Base-by-base conservation (phyloP, 2,113 vertebrate species). In the Clarias magur region DNA sequence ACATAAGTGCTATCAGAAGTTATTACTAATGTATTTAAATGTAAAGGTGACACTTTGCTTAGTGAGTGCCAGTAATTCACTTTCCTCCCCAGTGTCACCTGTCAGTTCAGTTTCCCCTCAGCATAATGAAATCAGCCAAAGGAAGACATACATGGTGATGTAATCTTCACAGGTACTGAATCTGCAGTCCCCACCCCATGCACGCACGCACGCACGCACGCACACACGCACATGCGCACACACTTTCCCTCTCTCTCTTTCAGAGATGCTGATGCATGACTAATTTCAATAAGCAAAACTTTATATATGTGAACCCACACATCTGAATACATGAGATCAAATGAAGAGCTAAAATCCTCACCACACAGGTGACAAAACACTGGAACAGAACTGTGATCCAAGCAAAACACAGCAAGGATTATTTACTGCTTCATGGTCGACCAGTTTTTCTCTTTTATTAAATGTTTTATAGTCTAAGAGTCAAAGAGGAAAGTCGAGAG, bases 101-200 rank as follows among this genome's bases (percentile, higher is more conserved):
- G 56, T 80, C 13, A 0, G 30, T 53, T 62, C 73, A 56, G 27
- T 62, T 83, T 83, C 57, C 57, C 62, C 27, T 72, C 4, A 54
- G 75, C 80, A 42, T 59, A 67, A 85, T 53, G 27, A 67, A 65
- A 86, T 65, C 17, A 84, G 30, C 13, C 23, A 19, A 78, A 62
- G 60, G 38, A 60, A 68, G 80, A 17, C 1, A 15, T 67, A 53
- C 38, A 23, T 10, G 15, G 57, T 62, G 73, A 78, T 78, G 62
- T 86, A 19, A 86, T 53, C 54, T 81, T 70, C 27, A 54, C 3
- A 27, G 12, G 54, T 34, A 72, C n/a, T 30, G 11, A n/a, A 88
- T 87, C 86, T 16, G 53, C 42, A 54, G 25, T 56, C 8, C 73
- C 17, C 30, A 2, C 30, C 53, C 30, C 30, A 34, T 34, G 30